Evolutionary conservation across 1,140 invertebrate species (phyloP).

Genomic region (Drosophila malerkotliana): DNA sequence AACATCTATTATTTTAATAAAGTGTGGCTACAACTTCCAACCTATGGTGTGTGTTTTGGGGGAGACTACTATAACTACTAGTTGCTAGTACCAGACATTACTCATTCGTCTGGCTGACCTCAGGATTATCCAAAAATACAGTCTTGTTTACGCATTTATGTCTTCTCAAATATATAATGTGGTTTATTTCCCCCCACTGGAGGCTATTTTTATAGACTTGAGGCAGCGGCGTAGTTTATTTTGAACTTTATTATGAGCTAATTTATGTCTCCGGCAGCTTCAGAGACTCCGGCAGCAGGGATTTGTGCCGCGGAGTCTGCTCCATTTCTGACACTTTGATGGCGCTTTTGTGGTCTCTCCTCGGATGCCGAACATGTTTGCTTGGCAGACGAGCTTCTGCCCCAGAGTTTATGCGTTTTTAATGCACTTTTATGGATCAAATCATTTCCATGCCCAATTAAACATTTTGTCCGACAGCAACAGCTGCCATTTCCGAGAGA

Average conservation of each 20-base stretch:
- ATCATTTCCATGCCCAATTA: conserved; percentile 48
- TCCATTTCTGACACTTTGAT: conserved; percentile 58
- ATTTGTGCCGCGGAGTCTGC: background rate
- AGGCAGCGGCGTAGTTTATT: conserved; percentile 51
- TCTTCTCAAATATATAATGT: conserved; percentile 53
- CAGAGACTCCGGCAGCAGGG: conserved; percentile 16
- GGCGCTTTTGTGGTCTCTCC: conserved; percentile 37
- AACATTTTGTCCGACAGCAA: conserved; percentile 21
- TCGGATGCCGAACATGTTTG: conserved; percentile 26
- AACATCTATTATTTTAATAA: conserved; percentile 16
- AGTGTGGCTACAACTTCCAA: background rate
- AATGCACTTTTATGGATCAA: conserved; percentile 41
- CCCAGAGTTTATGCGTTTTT: conserved; percentile 44
- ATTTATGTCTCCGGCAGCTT: conserved; percentile 59
- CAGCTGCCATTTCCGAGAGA: conserved; percentile 28
- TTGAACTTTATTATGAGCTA: conserved; percentile 69
- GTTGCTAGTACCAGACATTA: conserved; percentile 2
- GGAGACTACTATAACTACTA: background rate
- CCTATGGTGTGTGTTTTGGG: background rate
- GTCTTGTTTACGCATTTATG: conserved; percentile 60
- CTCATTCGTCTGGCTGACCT: conserved; percentile 22
- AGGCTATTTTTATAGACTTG: conserved; percentile 67
- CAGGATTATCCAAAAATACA: conserved; percentile 18
- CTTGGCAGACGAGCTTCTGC: conserved; percentile 12
- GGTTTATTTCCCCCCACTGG: conserved; percentile 60